These are phyloP conservation scores for Crepidodera aurea DNA, from an alignment of 2,888 invertebrate genomes.

Conservation along the genomic window DNA sequence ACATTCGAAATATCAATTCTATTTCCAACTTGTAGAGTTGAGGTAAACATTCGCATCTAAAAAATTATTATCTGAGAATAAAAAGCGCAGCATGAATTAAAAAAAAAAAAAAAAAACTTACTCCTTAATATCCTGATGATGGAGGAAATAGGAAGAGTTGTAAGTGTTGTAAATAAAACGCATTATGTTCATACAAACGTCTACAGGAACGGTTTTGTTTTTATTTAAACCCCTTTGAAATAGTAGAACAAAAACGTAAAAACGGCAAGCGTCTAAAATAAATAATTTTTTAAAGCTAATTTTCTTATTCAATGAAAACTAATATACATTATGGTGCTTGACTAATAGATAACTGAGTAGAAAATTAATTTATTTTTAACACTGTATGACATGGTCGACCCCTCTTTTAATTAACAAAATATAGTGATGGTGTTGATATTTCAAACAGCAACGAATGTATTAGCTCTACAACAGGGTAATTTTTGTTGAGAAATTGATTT, in stretches of 20 bases:
- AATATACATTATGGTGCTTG: too few species aligned
- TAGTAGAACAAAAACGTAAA: slow-evolving; percentile 48
- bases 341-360: too few species aligned
- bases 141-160: slow-evolving; percentile 44
- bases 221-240: slow-evolving; percentile 43
- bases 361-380: too few species aligned
- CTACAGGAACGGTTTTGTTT: slow-evolving; percentile 35
- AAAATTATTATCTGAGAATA: slow-evolving; percentile 37
- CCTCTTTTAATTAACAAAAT: too few species aligned
- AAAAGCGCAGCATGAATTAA: too few species aligned
- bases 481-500: too few species aligned
- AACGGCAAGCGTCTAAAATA: slow-evolving; percentile 50
- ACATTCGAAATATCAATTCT: slow-evolving; percentile 43
- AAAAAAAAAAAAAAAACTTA: slow-evolving; percentile 32
- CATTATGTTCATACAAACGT: slow-evolving; percentile 45
- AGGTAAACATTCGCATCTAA: slow-evolving; percentile 52
- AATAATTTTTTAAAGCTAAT: too few species aligned
- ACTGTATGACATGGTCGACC: too few species aligned
- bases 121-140: slow-evolving; percentile 43
- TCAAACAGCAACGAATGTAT: too few species aligned
- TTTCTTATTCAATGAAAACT: too few species aligned
- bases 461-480: too few species aligned
- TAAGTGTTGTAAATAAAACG: slow-evolving; percentile 49
- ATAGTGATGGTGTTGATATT: too few species aligned
- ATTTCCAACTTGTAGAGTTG: slow-evolving; percentile 47